Conservation (phyloP, 1,140 invertebrate genomes). For the Homarus americanus region DNA sequence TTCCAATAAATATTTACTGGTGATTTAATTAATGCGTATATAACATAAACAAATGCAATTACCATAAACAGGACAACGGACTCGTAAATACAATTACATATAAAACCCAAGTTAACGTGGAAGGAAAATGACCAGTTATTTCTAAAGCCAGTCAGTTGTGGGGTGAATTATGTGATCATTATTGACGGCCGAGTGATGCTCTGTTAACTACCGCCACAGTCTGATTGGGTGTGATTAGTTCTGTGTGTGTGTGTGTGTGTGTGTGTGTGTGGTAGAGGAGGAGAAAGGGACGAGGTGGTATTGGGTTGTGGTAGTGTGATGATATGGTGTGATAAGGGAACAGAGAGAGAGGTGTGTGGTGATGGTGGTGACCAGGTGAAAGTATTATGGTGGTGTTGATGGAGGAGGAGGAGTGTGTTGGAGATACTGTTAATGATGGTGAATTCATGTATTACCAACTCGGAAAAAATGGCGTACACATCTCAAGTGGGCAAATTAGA, state of each 20-base stretch:
- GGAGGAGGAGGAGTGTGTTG: neutral
- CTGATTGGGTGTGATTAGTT: neutral
- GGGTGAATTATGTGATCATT: neutral
- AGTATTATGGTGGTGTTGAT: too few relatives aligned
- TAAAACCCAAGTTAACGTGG: neutral
- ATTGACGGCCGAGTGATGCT: neutral
- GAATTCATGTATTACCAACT: too few relatives aligned
- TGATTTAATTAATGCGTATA: neutral
- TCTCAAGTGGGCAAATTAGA: too few relatives aligned
- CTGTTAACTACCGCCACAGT: neutral
- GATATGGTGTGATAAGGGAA: too few relatives aligned
- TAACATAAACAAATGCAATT: neutral
- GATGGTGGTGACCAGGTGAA: too few relatives aligned
- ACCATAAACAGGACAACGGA: neutral
- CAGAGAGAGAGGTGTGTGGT: too few relatives aligned
- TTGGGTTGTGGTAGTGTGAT: too few relatives aligned
- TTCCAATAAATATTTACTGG: neutral
- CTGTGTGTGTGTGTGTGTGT: neutral
- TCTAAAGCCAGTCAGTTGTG: neutral
- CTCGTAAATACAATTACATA: neutral
- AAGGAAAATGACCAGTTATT: neutral
- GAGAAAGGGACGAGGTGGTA: neutral
- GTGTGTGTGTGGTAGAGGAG: neutral
- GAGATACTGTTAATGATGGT: neutral
- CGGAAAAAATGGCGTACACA: too few relatives aligned